These are phyloP conservation scores for Lacanobia wlatinum DNA, from an alignment of 2,888 invertebrate genomes.

Conservation along the genomic window DNA sequence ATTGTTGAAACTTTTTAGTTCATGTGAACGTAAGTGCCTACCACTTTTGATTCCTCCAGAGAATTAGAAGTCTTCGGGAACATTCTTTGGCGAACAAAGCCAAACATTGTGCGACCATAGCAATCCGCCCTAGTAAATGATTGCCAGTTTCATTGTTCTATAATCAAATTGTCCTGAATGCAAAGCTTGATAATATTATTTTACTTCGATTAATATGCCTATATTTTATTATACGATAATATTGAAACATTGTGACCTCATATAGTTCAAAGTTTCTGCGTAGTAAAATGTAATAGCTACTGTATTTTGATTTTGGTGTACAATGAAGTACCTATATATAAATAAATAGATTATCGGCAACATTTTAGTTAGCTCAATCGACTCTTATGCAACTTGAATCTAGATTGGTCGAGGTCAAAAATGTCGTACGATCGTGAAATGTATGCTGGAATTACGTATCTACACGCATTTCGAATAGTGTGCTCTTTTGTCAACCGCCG, in stretches of 20 bases:
- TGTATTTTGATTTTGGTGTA: too few relatives aligned
- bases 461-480: not conserved
- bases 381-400: slow-evolving; percentile 32
- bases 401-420: slow-evolving; percentile 30
- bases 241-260: not conserved
- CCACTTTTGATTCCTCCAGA: not conserved
- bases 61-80: not conserved
- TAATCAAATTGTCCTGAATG: not conserved
- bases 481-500: not conserved
- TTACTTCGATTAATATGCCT: not conserved
- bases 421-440: slow-evolving; percentile 16
- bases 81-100: not conserved
- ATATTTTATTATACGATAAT: not conserved
- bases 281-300: too few relatives aligned
- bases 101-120: not conserved
- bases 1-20: too few relatives aligned
- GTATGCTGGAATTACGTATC: not conserved
- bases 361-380: slow-evolving; percentile 10
- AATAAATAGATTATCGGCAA: slow-evolving; percentile 20
- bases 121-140: not conserved
- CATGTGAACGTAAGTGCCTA: too few relatives aligned
- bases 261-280: not conserved
- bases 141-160: not conserved
- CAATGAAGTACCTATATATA: too few relatives aligned
- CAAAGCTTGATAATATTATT: slow-evolving; percentile 2